phyloP scores from a whole-genome alignment of 2,888 invertebrate genomes.

The Machimus rusticus region DNA sequence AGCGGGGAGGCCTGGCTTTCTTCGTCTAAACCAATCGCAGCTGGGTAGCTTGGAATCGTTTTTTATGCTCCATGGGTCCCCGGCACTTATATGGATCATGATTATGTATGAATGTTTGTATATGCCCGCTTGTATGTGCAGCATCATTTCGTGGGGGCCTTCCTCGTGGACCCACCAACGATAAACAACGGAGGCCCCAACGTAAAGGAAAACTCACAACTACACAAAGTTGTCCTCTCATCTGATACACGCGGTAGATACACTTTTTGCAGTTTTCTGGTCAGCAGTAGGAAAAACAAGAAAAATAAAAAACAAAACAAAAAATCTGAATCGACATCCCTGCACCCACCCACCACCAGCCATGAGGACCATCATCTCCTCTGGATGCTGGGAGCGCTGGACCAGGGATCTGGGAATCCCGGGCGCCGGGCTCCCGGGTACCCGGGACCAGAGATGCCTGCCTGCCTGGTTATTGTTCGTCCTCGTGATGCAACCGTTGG shows the following conservation, averaged over 20 bases:
- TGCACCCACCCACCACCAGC: neutral
- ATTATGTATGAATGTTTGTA: conserved; percentile 37
- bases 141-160: conserved; percentile 19
- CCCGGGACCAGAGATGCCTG: no score
- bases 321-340: conserved; percentile 38
- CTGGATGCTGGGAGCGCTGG: neutral
- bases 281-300: conserved; percentile 25
- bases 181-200: conserved; percentile 4
- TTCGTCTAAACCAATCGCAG: conserved; percentile 42
- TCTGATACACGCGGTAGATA: conserved; percentile 38
- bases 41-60: conserved; percentile 38
- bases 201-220: conserved; percentile 39
- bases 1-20: conserved; percentile 41
- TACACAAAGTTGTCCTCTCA: conserved; percentile 38
- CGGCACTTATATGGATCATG: conserved; percentile 39
- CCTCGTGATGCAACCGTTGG: conserved; percentile 14
- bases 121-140: conserved; percentile 13
- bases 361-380: neutral
- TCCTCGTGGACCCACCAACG: conserved; percentile 28
- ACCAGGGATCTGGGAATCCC: neutral
- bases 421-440: neutral
- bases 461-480: conserved; percentile 14
- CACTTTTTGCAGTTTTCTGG: conserved; percentile 40
- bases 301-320: no score
- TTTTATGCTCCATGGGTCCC: conserved; percentile 34